Base-by-base conservation (phyloP, 2,797 vertebrate genomes). In the Vespertilio murinus region DNA sequence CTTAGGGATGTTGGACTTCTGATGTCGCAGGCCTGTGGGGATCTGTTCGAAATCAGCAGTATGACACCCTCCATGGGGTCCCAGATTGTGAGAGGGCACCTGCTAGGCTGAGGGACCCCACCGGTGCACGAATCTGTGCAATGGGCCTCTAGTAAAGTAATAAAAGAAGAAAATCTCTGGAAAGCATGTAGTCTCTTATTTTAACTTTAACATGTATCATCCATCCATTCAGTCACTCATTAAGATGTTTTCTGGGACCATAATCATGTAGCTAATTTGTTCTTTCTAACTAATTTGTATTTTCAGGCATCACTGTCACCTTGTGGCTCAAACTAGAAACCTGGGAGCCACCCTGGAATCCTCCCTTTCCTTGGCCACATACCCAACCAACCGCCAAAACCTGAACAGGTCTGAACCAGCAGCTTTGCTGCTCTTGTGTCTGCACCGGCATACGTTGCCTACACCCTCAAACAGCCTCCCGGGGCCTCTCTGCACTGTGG, bases 201-300 rank as follows among this genome's bases (percentile, higher is more conserved):
- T 81, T 54, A 77, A 81, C 69, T 88, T 54, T 47, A 85, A 33
- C 4, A 40, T 16, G 9, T 22, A 49, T n/a, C 18, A 56, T 30
- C 71, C 56, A 81, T 61, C 74, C 30, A 87, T 64, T 71, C 38
- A 74, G 18, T 71, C 18, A 92, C 8, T 8, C 42, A 74, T 8
- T 23, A 40, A 94, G 40, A 77, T 49, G 64, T 35, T 93, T 86
- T 93, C 75, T 94, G 54, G 94, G n/a, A 16, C 73, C n/a, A 89
- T 8, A 88, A 35, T 49, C 64, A 73, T 38, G n/a, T 22, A 86
- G 93, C 16, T 28, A 61, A 73, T 59, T 35, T 67, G 25, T 61
- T 90, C 56, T 91, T 33, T 40, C 90, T 28, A 75, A 59, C 30
- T 69, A 80, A 61, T 73, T 52, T 87, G 22, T 45, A 59, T 30